Percentiles rank a stretch among this genome's conserved stretches.
Evolutionary conservation across 2,888 invertebrate genomes (phyloP).

Genomic region (Drosophila phalerata): DNA sequence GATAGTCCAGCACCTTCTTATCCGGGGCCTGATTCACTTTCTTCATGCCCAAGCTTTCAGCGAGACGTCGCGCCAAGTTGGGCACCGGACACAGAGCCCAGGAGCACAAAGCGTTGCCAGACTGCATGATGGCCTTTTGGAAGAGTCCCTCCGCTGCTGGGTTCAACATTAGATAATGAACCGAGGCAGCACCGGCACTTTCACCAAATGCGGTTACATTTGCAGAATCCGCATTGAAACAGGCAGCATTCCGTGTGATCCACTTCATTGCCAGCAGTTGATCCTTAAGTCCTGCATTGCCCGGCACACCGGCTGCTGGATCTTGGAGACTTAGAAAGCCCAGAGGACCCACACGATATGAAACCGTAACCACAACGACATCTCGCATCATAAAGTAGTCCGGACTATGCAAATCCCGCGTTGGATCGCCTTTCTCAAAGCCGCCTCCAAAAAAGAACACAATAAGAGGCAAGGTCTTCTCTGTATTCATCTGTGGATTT

Average conservation of each 20-base stretch:
- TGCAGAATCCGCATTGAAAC: conserved; percentile 86
- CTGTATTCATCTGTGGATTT: conserved; percentile 45
- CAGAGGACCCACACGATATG: conserved; percentile 86
- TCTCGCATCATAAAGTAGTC: conserved; percentile 86
- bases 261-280: conserved; percentile 86
- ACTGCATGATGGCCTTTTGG: conserved; percentile 83
- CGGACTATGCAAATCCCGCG: conserved; percentile 83
- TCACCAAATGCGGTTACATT: conserved; percentile 87
- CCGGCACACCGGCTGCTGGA: conserved; percentile 85
- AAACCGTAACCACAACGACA: conserved; percentile 85
- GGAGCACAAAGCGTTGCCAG: conserved; percentile 77
- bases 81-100: conserved; percentile 75
- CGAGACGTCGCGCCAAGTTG: conserved; percentile 75
- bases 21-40: conserved; percentile 72
- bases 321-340: conserved; percentile 86
- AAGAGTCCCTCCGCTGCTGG: conserved; percentile 85
- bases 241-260: conserved; percentile 85
- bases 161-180: conserved; percentile 85
- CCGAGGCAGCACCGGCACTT: conserved; percentile 86
- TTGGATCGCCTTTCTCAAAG: conserved; percentile 85
- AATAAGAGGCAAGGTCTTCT: conserved; percentile 82
- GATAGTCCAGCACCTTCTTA: conserved; percentile 56
- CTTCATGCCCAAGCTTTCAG: conserved; percentile 70
- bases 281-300: conserved; percentile 87
- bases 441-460: conserved; percentile 86